Percentiles rank a stretch among this genome's conserved stretches.
Evolutionary conservation across 2,888 invertebrate species (phyloP).

Genomic region (Eupsilia transversa): DNA sequence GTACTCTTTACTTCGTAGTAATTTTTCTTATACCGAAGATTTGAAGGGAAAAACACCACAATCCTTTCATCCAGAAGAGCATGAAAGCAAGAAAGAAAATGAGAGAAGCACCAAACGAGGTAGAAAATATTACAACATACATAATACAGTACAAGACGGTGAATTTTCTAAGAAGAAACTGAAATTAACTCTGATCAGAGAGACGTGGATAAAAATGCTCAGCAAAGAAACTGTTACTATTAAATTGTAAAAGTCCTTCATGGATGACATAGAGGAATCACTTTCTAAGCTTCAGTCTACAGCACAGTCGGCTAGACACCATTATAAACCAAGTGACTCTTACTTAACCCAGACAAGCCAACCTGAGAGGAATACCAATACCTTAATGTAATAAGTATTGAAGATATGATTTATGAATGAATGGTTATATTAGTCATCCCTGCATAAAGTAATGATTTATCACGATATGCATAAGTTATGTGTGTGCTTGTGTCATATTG

Average conservation of each 20-base stretch:
- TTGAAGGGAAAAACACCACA: background rate
- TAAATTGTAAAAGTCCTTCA: background rate
- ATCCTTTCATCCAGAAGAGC: background rate
- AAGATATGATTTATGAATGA: constrained; percentile 51
- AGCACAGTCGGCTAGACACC: background rate
- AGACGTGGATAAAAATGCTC: background rate
- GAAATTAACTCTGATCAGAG: background rate
- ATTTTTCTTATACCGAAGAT: background rate
- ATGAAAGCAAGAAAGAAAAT: background rate
- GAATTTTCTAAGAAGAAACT: background rate
- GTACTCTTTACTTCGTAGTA: background rate
- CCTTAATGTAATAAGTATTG: constrained; percentile 18
- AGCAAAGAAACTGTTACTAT: background rate
- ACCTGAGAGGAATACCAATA: constrained; percentile 36
- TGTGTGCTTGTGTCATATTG: constrained; percentile 26
- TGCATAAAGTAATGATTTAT: constrained; percentile 39
- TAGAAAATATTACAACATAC: background rate
- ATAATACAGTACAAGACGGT: background rate
- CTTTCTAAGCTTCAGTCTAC: background rate
- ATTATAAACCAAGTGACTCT: background rate
- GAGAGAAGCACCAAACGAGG: background rate
- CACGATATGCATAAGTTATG: constrained; percentile 21
- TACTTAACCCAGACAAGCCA: background rate
- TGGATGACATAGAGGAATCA: background rate
- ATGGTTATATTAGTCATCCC: constrained; percentile 41